Base-by-base conservation (phyloP, 2,888 invertebrate species). In the Lasioglossum oenotherae region DNA sequence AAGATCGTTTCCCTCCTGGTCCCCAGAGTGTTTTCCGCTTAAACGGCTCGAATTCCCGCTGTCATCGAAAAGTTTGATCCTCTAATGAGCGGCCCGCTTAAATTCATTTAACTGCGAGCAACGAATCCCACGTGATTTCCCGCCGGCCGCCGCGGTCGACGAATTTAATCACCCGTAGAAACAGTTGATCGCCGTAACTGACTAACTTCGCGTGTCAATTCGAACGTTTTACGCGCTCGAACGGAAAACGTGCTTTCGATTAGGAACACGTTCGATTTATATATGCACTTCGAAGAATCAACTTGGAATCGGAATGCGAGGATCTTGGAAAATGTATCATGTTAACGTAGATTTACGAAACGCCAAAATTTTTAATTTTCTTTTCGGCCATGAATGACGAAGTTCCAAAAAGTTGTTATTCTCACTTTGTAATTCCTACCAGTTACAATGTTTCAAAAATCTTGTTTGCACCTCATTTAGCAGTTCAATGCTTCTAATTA, bases 21-120 rank as follows among this genome's bases (percentile, higher is more conserved):
- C 80, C 72, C 84, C 1, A 3, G 84, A 74, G 80, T 77, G 73
- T 69, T 64, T 84, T 80, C 75, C 41, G 69, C 44, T 74, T 57
- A 64, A 73, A 74, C 77, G 76, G 27, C 44, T 67, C 77, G 49
- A 76, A 84, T 80, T 77, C 74, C 46, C 75, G 31, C 75, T 23
- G 67, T 35, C 69, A 57, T 80, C 74, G 46, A 74, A 80, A 84
- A 84, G 80, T 80, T 84, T 77, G 74, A 76, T 57, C 73, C 67
- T 31, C 80, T 74, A 80, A 80, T 69, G 73, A 80, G 72, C 41
- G 31, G 60, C 46, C 60, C 74, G 79, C 72, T 82, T 80, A 82
- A 83, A 83, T 83, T 80, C 75, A 83, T 83, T 83, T 76, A 72
- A 80, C 78, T 44, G 53, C n/a, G 23, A 67, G n/a, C 23, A 64